phyloP scores from a whole-genome alignment of 2,113 vertebrate genomes.

The Varanus salvator region DNA sequence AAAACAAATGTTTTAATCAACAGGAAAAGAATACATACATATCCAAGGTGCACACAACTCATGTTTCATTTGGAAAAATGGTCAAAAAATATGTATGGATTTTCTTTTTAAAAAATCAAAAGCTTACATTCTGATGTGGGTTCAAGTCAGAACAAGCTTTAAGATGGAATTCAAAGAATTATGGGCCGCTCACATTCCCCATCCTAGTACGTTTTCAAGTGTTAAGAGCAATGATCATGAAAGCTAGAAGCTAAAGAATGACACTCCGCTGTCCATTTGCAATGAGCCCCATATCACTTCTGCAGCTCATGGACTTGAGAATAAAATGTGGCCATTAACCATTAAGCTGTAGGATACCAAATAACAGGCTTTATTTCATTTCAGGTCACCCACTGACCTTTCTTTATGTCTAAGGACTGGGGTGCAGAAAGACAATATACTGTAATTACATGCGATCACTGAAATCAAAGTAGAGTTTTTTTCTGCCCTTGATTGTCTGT shows the following conservation, averaged over 20 bases:
- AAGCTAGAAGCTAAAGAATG: background rate
- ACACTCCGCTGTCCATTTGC: background rate
- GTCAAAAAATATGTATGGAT: no score
- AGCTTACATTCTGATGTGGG: no score
- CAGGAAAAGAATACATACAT: no score
- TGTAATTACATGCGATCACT: constrained; percentile 50
- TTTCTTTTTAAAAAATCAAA: no score
- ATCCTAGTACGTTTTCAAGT: background rate
- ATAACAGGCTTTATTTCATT: constrained; percentile 58
- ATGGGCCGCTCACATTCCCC: no score
- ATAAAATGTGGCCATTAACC: constrained; percentile 49
- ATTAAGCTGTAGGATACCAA: constrained; percentile 64
- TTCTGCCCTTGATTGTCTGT: constrained; percentile 55
- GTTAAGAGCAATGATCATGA: background rate
- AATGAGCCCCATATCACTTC: no score
- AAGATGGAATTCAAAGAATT: no score
- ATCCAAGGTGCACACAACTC: no score
- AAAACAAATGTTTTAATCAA: no score
- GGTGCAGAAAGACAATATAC: constrained; percentile 50
- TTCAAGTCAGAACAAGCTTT: no score
- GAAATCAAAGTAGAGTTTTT: constrained; percentile 61
- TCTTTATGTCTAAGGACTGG: constrained; percentile 60
- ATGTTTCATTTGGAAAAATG: no score
- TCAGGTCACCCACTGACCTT: constrained; percentile 61
- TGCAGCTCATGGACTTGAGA: constrained; percentile 31